A percentile compares a stretch with the other conserved stretches of the same genome.
Conservation (phyloP, 1,140 invertebrate species). For the Condylostylus longicornis region DNA sequence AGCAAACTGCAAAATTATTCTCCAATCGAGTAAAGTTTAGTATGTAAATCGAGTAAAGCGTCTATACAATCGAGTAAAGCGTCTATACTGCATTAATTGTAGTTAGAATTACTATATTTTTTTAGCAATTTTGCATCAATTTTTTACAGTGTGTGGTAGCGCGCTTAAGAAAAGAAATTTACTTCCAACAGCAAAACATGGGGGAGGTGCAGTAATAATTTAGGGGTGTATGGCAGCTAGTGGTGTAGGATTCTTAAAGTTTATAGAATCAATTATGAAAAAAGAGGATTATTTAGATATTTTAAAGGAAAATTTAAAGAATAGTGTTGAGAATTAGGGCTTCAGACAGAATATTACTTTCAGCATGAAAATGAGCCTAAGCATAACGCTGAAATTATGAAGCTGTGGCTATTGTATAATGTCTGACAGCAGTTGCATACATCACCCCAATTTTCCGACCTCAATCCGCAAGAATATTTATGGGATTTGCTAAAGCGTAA, state of each 20-base stretch:
- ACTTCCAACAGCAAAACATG: conserved; percentile 26
- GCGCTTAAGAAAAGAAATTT: too few relatives aligned
- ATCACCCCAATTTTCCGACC: conserved; percentile 16
- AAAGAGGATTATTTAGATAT: conserved; percentile 10
- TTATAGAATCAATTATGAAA: conserved; percentile 14
- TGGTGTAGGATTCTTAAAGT: conserved; percentile 16
- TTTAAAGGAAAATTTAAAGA: conserved; percentile 10
- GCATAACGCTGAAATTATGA: conserved; percentile 14
- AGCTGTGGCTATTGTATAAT: conserved; percentile 14
- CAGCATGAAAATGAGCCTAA: conserved; percentile 13
- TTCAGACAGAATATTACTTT: conserved; percentile 2
- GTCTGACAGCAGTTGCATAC: conserved; percentile 10
- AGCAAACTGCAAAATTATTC: too few relatives aligned
- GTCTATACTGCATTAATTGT: too few relatives aligned
- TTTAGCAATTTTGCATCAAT: too few relatives aligned
- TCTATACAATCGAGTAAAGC: too few relatives aligned
- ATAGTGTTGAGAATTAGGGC: conserved; percentile 10
- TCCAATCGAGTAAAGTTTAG: too few relatives aligned
- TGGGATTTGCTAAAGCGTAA: conserved; percentile 13
- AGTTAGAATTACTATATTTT: too few relatives aligned
- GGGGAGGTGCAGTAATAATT: conserved; percentile 23
- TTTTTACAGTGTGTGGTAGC: too few relatives aligned
- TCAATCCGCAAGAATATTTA: conserved; percentile 13
- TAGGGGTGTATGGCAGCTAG: conserved; percentile 20
- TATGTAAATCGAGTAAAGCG: too few relatives aligned